Percentiles rank a stretch among this genome's conserved stretches.
phyloP scores from a whole-genome alignment of 2,113 vertebrate species.

The Pristiophorus japonicus region DNA sequence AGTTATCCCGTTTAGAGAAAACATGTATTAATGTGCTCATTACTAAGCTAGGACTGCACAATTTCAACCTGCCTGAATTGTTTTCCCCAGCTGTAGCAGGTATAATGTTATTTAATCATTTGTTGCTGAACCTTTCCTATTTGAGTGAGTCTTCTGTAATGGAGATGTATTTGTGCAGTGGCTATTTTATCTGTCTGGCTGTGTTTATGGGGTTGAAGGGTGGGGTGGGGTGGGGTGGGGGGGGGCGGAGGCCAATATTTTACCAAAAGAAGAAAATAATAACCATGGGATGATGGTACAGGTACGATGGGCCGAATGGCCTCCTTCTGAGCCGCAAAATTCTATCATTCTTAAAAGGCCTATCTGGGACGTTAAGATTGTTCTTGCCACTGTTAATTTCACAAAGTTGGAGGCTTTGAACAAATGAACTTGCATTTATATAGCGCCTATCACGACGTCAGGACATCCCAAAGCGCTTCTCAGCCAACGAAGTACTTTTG shows the following conservation, averaged over 20 bases:
- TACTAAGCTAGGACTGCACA: not conserved
- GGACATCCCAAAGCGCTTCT: too few species aligned
- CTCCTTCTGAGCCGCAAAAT: not conserved
- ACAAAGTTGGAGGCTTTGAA: too few species aligned
- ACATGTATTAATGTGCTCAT: not conserved
- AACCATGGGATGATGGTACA: too few species aligned
- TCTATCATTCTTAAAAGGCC: not conserved
- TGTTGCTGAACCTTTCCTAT: not conserved
- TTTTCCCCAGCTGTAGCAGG: not conserved
- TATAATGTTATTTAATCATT: not conserved
- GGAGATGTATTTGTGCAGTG: not conserved
- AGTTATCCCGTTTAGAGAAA: not conserved
- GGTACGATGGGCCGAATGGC: not conserved
- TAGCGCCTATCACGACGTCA: too few species aligned
- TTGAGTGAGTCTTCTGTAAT: not conserved
- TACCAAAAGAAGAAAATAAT: not conserved
- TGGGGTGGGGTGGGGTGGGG: not conserved
- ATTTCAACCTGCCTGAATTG: not conserved
- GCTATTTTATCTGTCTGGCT: not conserved
- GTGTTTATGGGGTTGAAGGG: not conserved
- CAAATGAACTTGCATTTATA: too few species aligned
- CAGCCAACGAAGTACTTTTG: too few species aligned
- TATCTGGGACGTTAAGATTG: not conserved
- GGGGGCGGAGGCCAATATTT: not conserved
- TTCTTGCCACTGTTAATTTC: too few species aligned